These are phyloP conservation scores for Hydrozoanthus tunicans DNA, from an alignment of 64 coral and sea anemone genomes.

Conservation along the genomic window DNA sequence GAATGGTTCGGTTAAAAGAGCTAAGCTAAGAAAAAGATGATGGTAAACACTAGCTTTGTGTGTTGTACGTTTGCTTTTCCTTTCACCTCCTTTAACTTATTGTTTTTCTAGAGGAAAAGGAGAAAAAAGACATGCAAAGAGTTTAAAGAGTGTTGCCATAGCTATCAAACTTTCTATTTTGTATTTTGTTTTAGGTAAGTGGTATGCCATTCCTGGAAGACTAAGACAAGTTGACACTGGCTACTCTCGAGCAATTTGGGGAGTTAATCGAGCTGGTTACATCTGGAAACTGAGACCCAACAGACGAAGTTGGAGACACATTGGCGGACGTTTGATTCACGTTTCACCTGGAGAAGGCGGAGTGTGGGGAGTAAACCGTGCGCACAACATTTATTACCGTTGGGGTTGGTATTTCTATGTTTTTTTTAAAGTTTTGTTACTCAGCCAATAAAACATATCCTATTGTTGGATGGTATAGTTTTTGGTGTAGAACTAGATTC, in stretches of 20 bases:
- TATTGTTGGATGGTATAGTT: no score
- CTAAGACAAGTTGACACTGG: constrained; percentile 23
- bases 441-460: neutral
- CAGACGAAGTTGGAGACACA: neutral
- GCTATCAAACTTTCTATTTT: neutral
- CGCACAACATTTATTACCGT: neutral
- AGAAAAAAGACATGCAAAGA: neutral
- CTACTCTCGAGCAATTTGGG: constrained; percentile 8
- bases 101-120: neutral
- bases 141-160: neutral
- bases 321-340: neutral
- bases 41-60: no score
- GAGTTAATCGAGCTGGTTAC: neutral
- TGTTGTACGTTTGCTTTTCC: no score
- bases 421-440: neutral
- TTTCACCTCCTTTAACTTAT: no score
- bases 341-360: constrained; percentile 16
- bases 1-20: no score
- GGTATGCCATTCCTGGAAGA: constrained; percentile 26
- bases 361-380: neutral
- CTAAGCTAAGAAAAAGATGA: no score
- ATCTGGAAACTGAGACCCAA: constrained; percentile 29
- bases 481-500: no score
- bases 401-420: neutral
- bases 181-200: neutral